Conservation (phyloP, 1,140 invertebrate species). For the Calephelis nemesis region DNA sequence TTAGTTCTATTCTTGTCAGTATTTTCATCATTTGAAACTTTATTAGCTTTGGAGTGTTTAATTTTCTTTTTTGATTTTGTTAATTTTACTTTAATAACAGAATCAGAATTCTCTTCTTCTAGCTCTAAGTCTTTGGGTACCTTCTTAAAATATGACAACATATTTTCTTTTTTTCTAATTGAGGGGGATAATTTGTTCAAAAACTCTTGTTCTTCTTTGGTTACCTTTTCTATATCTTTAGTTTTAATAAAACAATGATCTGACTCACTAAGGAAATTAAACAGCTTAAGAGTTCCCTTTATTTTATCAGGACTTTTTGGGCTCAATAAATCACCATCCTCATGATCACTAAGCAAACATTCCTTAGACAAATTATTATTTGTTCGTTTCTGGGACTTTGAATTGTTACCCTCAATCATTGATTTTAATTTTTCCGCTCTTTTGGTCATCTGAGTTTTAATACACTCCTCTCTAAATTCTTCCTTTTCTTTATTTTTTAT, state of each 20-base stretch:
- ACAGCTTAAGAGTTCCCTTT: slow-evolving; percentile 9
- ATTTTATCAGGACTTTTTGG: background rate
- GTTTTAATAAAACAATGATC: slow-evolving; percentile 21
- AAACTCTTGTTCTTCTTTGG: slow-evolving; percentile 63
- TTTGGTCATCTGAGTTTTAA: slow-evolving; percentile 79
- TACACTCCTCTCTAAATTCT: slow-evolving; percentile 74
- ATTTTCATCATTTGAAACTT: background rate
- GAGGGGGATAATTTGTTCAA: slow-evolving; percentile 76
- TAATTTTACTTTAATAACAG: slow-evolving; percentile 59
- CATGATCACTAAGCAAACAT: background rate
- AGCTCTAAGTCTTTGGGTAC: slow-evolving; percentile 41
- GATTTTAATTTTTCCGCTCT: slow-evolving; percentile 79
- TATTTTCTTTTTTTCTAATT: slow-evolving; percentile 79
- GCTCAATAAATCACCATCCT: background rate
- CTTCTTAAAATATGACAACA: slow-evolving; percentile 80
- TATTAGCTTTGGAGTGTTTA: background rate
- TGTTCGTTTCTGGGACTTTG: slow-evolving; percentile 32
- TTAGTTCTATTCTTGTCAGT: too few species aligned
- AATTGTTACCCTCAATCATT: slow-evolving; percentile 53
- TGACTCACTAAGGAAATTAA: slow-evolving; percentile 21
- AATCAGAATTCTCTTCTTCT: slow-evolving; percentile 32
- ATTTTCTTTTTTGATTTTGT: slow-evolving; percentile 45
- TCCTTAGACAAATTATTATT: background rate
- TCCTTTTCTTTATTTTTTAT: slow-evolving; percentile 79
- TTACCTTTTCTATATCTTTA: slow-evolving; percentile 34